Base-by-base conservation (phyloP, 2,888 invertebrate genomes). In the Luperina testacea region DNA sequence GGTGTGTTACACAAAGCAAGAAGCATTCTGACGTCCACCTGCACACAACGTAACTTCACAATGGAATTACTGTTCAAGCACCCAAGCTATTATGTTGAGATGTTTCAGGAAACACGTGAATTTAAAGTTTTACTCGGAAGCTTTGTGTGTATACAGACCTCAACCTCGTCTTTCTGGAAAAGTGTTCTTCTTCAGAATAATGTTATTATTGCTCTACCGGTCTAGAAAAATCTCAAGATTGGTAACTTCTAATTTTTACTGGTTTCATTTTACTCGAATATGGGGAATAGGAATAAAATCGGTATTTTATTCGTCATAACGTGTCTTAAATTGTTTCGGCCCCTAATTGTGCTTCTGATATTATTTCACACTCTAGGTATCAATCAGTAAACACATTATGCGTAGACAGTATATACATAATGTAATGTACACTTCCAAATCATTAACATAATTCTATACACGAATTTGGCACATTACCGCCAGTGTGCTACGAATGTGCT, bases 1-100 rank as follows among this genome's bases (percentile, higher is more conserved):
- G 80, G 84, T 76, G 81, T 86, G 83, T 83, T 83, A 85, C 88
- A 90, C 90, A 90, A 91, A 91, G 89, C 89, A 84, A 88, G 86
- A 85, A 87, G 87, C 87, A 85, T 90, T 87, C 89, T 87, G 86
- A 82, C 87, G 86, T 86, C 87, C 88, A 88, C 81, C 80, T 87
- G 83, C 78, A 86, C 70, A 79, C 77, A 75, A 81, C 80, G 81
- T 84, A 87, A 83, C 83, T 84, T 80, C 85, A 90, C 86, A 90
- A 87, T 83, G 85, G 84, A 90, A 89, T 90, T 86, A 86, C 84
- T 86, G 85, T 84, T 84, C 79, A 83, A 88, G 82, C 80, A 83
- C 78, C 77, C 69, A 57, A 78, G 80, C 82, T 85, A 81, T 87
- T 87, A 87, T 82, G 86, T 84, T 72, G 68, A 82, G 83, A 84